Conservation (phyloP, 2,797 vertebrate species). For the Leptodactylus fallax region DNA sequence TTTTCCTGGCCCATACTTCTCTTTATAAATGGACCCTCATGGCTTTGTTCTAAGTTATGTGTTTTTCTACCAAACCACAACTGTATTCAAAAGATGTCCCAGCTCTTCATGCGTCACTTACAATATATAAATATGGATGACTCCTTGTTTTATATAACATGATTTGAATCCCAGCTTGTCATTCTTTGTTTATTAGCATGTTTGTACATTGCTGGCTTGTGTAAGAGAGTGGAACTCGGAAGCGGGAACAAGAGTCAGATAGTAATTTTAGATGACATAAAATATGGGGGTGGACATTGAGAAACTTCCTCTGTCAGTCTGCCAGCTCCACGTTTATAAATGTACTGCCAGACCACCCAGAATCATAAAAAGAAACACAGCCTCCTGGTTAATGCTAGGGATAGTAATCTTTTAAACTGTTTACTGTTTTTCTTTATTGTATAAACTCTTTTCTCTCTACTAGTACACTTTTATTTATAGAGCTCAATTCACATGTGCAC, state of each 20-base stretch:
- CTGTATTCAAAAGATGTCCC: slow-evolving; percentile 13
- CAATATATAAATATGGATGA: background rate
- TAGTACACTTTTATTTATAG: background rate
- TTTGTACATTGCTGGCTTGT: background rate
- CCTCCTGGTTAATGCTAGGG: background rate
- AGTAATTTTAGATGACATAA: slow-evolving; percentile 47
- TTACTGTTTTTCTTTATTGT: slow-evolving; percentile 21
- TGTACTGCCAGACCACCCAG: slow-evolving; percentile 48
- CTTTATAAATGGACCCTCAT: background rate
- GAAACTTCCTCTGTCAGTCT: slow-evolving; percentile 15
- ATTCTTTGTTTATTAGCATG: slow-evolving; percentile 42
- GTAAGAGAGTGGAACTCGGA: slow-evolving; percentile 15
- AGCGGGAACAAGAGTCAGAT: slow-evolving; percentile 18
- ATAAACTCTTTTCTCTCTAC: background rate
- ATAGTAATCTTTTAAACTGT: slow-evolving; percentile 13
- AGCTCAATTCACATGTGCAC: background rate
- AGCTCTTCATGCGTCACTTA: background rate
- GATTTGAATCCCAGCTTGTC: background rate
- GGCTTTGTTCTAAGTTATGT: background rate
- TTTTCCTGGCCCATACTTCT: background rate
- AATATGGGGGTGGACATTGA: slow-evolving; percentile 11
- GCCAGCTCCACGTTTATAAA: slow-evolving; percentile 22
- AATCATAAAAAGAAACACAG: background rate
- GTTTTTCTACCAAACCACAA: slow-evolving; percentile 4
- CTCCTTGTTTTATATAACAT: slow-evolving; percentile 3